These are phyloP conservation scores for Potamarius usumacintae DNA, from an alignment of 2,113 vertebrate species.

Conservation along the genomic window DNA sequence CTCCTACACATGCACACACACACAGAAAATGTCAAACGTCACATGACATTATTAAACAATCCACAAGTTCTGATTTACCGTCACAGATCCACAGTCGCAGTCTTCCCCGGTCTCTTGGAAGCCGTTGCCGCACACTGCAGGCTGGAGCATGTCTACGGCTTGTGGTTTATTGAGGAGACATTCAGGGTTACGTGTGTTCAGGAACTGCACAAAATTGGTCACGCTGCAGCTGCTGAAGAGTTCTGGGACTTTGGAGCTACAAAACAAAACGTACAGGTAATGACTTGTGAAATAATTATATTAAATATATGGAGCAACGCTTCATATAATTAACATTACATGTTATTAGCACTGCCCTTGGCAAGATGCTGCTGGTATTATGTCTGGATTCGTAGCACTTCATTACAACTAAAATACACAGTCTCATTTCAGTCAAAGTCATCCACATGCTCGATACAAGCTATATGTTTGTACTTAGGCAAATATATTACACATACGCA, in stretches of 20 bases:
- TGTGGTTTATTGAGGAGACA: slow-evolving; percentile 74
- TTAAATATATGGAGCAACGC: no score
- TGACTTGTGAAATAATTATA: no score
- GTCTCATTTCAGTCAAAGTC: no score
- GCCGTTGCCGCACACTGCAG: slow-evolving; percentile 74
- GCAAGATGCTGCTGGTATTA: no score
- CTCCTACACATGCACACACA: slow-evolving; percentile 57
- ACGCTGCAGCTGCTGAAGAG: slow-evolving; percentile 74
- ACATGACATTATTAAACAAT: not conserved
- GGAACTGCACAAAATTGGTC: slow-evolving; percentile 65
- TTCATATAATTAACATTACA: no score
- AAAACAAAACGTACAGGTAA: not conserved
- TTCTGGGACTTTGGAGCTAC: slow-evolving; percentile 74
- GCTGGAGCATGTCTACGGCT: slow-evolving; percentile 51
- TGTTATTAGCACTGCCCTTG: no score
- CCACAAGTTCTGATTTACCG: slow-evolving; percentile 59
- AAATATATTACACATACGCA: no score
- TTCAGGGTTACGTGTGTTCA: slow-evolving; percentile 59
- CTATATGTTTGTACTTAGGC: no score
- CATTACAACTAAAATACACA: no score
- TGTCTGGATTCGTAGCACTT: no score
- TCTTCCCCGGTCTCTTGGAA: slow-evolving; percentile 76
- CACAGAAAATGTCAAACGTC: not conserved
- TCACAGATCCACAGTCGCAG: slow-evolving; percentile 72
- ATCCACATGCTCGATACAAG: no score